Percentiles rank a stretch among this genome's conserved stretches.
Conservation (phyloP, 2,113 vertebrate genomes). For the Athene cunicularia region DNA sequence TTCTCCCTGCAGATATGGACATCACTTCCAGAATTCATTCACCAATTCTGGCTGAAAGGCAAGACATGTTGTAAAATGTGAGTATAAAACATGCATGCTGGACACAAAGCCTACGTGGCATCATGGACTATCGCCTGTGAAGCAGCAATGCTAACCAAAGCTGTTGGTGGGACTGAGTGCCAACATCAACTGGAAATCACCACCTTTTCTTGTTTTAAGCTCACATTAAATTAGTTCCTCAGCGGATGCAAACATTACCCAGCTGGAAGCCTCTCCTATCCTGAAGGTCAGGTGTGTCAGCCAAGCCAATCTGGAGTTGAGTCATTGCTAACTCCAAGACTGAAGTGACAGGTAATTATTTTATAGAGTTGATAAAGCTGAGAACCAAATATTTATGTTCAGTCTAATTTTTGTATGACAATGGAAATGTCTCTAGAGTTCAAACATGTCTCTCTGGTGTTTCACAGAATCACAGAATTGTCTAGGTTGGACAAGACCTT, state of each 20-base stretch:
- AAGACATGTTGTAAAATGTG: background rate
- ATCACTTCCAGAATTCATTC: no score
- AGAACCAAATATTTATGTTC: background rate
- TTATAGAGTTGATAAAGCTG: background rate
- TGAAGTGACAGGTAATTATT: background rate
- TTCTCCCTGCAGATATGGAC: no score
- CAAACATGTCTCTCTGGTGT: background rate
- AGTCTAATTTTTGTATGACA: rapidly evolving
- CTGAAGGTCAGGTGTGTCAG: background rate
- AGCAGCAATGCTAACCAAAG: background rate
- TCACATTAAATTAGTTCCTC: rapidly evolving
- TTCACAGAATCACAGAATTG: background rate
- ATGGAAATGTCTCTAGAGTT: rapidly evolving
- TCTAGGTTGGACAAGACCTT: no score
- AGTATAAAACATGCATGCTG: background rate
- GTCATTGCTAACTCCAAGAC: background rate
- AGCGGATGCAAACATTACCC: background rate
- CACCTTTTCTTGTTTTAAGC: background rate
- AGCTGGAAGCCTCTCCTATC: background rate
- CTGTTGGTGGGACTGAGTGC: background rate
- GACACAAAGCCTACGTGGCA: rapidly evolving
- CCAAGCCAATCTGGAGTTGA: background rate
- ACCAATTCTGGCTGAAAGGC: no score
- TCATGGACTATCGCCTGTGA: background rate
- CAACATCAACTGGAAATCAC: background rate